Conservation (phyloP, 1,140 invertebrate genomes). For the Lepidurus couesii region DNA sequence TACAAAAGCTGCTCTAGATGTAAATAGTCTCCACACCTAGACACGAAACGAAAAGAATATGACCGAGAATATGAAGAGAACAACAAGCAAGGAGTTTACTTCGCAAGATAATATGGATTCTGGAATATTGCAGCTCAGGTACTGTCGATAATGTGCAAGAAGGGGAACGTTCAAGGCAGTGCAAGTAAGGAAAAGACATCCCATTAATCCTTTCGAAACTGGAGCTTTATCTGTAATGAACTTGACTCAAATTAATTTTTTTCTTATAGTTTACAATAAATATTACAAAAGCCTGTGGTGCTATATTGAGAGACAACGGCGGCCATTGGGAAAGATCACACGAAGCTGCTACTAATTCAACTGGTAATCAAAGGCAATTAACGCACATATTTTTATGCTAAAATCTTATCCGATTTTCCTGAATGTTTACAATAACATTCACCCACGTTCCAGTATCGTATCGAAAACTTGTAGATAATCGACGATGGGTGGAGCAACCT, state of each 20-base stretch:
- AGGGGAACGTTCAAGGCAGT: constrained; percentile 49
- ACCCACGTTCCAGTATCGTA: constrained; percentile 7
- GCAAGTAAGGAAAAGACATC: constrained; percentile 47
- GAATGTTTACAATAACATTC: background rate
- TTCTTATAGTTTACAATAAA: background rate
- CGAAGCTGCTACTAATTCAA: background rate
- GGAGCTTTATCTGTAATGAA: constrained; percentile 48
- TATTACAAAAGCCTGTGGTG: constrained; percentile 45
- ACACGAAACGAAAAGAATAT: constrained; percentile 23
- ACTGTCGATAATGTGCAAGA: constrained; percentile 45
- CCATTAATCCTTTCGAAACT: constrained; percentile 48
- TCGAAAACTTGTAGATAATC: constrained; percentile 7
- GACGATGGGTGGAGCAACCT: background rate
- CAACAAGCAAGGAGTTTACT: constrained; percentile 38
- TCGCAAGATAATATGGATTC: constrained; percentile 44
- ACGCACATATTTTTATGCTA: background rate
- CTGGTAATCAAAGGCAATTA: background rate
- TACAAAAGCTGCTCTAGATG: constrained; percentile 49
- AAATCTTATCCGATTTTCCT: background rate
- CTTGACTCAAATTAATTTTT: background rate
- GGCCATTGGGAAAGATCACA: constrained; percentile 39
- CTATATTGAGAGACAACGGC: constrained; percentile 45
- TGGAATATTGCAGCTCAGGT: constrained; percentile 45
- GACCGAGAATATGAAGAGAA: background rate
- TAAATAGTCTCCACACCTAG: constrained; percentile 49